A percentile compares a stretch with the other conserved stretches of the same genome.
phyloP scores from a whole-genome alignment of 2,797 vertebrate genomes.

The Smutsia temminckii region DNA sequence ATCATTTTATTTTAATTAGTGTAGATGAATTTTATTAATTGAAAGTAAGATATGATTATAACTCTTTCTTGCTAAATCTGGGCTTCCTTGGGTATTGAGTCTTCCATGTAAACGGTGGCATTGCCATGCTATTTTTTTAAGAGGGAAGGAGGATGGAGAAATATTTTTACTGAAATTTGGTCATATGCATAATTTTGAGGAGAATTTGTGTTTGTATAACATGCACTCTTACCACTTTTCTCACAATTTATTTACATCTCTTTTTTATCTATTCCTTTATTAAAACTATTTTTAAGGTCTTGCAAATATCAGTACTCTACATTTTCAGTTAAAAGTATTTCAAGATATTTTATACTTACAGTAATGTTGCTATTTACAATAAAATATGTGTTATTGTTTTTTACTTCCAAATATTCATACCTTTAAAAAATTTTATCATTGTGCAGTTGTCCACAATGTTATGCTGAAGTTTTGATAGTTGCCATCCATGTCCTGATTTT shows the following conservation, averaged over 20 bases:
- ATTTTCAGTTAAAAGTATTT: constrained; percentile 6
- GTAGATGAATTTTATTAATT: neutral
- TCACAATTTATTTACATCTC: neutral
- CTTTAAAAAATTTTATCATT: neutral
- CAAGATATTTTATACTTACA: neutral
- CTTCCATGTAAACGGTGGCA: neutral
- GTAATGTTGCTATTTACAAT: neutral
- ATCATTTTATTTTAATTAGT: neutral
- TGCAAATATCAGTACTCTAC: neutral
- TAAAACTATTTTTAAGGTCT: neutral
- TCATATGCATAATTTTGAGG: neutral
- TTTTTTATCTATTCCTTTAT: neutral
- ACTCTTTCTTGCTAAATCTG: neutral
- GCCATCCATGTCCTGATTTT: neutral
- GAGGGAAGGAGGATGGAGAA: neutral
- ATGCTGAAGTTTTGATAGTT: neutral
- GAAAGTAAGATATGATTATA: neutral
- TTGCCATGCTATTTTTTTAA: neutral
- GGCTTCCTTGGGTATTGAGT: neutral
- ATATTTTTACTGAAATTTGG: neutral
- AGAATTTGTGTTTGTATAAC: neutral
- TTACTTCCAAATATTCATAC: neutral
- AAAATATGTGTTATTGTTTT: neutral
- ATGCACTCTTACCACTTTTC: neutral
- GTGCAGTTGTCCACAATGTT: neutral